phyloP scores from a whole-genome alignment of 2,113 vertebrate genomes.

The Bothrops jararaca region DNA sequence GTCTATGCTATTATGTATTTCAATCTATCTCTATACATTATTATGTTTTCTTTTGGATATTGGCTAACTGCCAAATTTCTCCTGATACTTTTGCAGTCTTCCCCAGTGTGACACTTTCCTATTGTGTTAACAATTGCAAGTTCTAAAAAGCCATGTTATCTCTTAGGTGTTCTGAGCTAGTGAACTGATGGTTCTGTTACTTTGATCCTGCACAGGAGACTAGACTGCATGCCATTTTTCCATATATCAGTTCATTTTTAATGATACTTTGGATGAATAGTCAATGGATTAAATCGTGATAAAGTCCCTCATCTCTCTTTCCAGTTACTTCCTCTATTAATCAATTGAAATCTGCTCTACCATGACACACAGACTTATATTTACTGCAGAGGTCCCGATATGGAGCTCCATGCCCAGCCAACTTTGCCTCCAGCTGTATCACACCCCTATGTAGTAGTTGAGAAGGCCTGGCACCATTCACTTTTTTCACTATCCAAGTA shows the following conservation, averaged over 20 bases:
- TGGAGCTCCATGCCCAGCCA: not conserved
- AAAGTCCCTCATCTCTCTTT: not conserved
- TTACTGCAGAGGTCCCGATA: not conserved
- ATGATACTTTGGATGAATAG: not conserved
- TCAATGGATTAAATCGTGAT: not conserved
- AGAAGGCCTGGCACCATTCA: not conserved
- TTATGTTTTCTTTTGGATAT: not conserved
- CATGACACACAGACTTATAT: not conserved
- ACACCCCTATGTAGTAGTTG: not conserved
- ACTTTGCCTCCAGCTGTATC: not conserved
- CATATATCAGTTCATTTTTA: not conserved
- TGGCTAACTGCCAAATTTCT: not conserved
- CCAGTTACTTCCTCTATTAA: not conserved
- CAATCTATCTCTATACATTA: not conserved
- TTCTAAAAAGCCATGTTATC: not conserved
- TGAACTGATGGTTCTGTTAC: not conserved
- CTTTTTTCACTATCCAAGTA: not conserved
- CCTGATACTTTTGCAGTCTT: not conserved
- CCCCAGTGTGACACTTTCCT: not conserved
- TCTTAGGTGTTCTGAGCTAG: not conserved
- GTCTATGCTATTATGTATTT: not conserved
- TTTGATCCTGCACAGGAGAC: not conserved
- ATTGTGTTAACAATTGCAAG: not conserved
- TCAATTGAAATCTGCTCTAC: not conserved
- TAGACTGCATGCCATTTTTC: not conserved